phyloP scores from a whole-genome alignment of 2,797 vertebrate genomes.

The Apogon hyalosoma region DNA sequence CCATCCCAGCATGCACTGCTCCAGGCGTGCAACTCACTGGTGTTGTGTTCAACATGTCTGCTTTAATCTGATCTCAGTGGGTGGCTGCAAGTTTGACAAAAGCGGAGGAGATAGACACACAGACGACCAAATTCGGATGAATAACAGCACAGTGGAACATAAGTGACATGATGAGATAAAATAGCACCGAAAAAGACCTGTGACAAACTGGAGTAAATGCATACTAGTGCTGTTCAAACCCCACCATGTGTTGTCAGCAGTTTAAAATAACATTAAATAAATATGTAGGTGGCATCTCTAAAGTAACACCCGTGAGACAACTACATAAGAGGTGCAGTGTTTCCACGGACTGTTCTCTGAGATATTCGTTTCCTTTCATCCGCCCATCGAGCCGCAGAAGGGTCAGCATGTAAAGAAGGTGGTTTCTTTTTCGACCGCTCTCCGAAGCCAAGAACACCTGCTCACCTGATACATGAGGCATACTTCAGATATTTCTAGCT shows the following conservation, averaged over 20 bases:
- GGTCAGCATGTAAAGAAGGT: constrained; percentile 46
- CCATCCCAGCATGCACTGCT: constrained; percentile 74
- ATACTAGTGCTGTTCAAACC: constrained; percentile 19
- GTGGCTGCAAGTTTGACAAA: constrained; percentile 61
- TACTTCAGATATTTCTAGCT: constrained; percentile 22
- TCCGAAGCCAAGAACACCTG: constrained; percentile 57
- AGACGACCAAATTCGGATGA: constrained; percentile 12
- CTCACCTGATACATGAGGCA: constrained; percentile 35
- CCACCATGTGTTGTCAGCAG: background rate
- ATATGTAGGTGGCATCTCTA: constrained; percentile 34
- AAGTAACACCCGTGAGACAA: constrained; percentile 28
- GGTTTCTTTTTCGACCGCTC: constrained; percentile 35
- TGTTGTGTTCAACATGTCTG: constrained; percentile 51
- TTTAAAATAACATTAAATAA: constrained; percentile 24
- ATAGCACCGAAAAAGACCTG: constrained; percentile 7
- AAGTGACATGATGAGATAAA: constrained; percentile 42
- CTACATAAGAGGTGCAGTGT: background rate
- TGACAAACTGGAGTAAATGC: constrained; percentile 5
- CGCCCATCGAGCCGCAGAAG: constrained; percentile 10
- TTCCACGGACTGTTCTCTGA: constrained; percentile 2
- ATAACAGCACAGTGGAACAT: constrained; percentile 25
- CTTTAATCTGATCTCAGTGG: constrained; percentile 65
- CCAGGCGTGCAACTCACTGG: constrained; percentile 45
- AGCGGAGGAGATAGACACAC: constrained; percentile 22
- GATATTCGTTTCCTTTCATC: constrained; percentile 48